These are phyloP conservation scores for Pteropus alecto DNA, from an alignment of 2,113 vertebrate genomes.

Conservation along the genomic window DNA sequence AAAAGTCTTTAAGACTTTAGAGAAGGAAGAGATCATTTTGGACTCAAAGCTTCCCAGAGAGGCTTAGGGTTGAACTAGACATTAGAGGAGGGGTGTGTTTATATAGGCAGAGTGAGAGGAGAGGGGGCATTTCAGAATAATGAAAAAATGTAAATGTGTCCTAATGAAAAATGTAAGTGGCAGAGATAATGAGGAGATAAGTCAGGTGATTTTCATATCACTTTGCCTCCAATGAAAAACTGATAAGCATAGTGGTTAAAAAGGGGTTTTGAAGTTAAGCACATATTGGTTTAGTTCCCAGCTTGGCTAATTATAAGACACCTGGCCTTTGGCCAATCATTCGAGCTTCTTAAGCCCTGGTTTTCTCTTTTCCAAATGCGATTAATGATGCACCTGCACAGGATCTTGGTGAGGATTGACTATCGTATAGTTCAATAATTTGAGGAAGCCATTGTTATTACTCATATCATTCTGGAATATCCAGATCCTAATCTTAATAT, in stretches of 20 bases:
- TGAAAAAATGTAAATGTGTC: neutral
- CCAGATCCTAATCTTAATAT: neutral
- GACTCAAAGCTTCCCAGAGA: neutral
- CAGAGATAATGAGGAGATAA: neutral
- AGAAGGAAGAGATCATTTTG: neutral
- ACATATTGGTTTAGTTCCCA: neutral
- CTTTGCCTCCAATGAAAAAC: neutral
- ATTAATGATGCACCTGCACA: neutral
- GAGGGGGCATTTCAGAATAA: neutral
- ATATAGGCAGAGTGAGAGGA: neutral
- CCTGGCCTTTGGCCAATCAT: neutral
- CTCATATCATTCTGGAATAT: neutral
- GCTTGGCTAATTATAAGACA: neutral
- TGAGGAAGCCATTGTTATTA: neutral
- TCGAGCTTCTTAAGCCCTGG: neutral
- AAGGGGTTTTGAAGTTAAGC: neutral
- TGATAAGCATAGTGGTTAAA: neutral
- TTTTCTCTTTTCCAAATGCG: neutral
- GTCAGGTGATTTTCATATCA: neutral
- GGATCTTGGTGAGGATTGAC: neutral
- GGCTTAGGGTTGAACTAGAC: neutral
- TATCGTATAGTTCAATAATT: neutral
- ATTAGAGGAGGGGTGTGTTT: neutral
- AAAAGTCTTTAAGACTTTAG: neutral
- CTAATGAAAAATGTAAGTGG: no score